These are phyloP conservation scores for Chrysolina oricalcia DNA, from an alignment of 2,888 invertebrate genomes.

Conservation along the genomic window DNA sequence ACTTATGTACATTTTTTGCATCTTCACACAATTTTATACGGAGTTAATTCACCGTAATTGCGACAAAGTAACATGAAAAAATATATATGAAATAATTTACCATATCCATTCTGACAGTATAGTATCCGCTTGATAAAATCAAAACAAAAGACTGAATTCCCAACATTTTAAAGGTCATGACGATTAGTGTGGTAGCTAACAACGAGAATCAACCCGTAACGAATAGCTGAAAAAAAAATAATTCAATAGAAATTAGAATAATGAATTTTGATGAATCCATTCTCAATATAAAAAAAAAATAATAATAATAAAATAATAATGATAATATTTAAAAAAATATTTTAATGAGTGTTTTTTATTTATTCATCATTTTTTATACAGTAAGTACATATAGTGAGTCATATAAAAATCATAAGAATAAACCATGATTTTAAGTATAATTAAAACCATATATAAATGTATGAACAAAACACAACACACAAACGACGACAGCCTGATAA, in stretches of 20 bases:
- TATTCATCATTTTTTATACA: no score
- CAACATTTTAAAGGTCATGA: conserved; percentile 39
- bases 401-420: no score
- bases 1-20: conserved; percentile 23
- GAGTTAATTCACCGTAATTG: conserved; percentile 33
- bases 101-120: conserved; percentile 30
- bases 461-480: no score
- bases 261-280: background rate
- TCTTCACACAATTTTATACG: conserved; percentile 32
- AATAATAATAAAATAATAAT: no score
- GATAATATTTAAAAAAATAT: no score
- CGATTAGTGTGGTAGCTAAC: conserved; percentile 22
- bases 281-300: background rate
- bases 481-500: no score
- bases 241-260: background rate
- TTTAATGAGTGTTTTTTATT: no score
- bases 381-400: no score
- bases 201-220: conserved; percentile 2
- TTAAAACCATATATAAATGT: no score
- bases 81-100: conserved; percentile 27
- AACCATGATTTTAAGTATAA: no score
- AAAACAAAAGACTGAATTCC: conserved; percentile 37
- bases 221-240: background rate
- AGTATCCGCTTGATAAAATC: conserved; percentile 35
- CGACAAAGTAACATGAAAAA: conserved; percentile 29